Evolutionary conservation across 92 coral and sea anemone genomes (phyloP), one percentile per base, ranked within the genome.

Genomic region (Porites rus): DNA sequence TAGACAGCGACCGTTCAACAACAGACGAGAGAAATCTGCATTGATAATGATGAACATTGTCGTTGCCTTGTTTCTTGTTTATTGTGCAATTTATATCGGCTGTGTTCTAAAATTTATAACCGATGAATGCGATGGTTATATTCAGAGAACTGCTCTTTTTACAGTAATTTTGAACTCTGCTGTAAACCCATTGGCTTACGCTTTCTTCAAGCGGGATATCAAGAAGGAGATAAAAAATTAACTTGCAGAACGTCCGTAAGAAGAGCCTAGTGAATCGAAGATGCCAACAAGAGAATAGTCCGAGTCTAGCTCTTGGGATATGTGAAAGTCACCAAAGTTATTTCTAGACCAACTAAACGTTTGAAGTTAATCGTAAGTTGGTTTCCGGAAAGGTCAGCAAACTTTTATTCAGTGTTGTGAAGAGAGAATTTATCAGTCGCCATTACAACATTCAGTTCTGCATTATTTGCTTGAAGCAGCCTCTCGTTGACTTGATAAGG

Each of bases 171-270:
- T 75, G 3, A 51, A 75, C 79, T 75, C 65, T 6, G 51, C 66
- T 8, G 65, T 75, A 16, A 75, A 75, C 17, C 79, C 79, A 22
- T n/a, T 75, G 59, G 79, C 79, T 56, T 75, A 75, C 16, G 66
- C 65, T 22, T 54, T 75, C 13, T 75, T 53, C 50, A 75, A 75
- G 51, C 13, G 65, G 8, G 66, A 75, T 65, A 53, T 54, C 9
- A 74, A 75, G 50, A 75, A 51, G 22, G 66, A 75, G 51, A 31
- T 75, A 21, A 22, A 56, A 11, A 75, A 19, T 38, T 54, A 65
- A 75, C 16, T 14, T 56, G 61, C 61, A 56, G 13, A 56, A 14
- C 16, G 61, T 10, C 61, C 16, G 11, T 56, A 56, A 56, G 4
- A 9, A 56, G 46, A 38, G 46, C 46, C 46, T 0, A 38, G 46